Conservation (phyloP, 2,888 invertebrate species). For the Loripinus fragilis region DNA sequence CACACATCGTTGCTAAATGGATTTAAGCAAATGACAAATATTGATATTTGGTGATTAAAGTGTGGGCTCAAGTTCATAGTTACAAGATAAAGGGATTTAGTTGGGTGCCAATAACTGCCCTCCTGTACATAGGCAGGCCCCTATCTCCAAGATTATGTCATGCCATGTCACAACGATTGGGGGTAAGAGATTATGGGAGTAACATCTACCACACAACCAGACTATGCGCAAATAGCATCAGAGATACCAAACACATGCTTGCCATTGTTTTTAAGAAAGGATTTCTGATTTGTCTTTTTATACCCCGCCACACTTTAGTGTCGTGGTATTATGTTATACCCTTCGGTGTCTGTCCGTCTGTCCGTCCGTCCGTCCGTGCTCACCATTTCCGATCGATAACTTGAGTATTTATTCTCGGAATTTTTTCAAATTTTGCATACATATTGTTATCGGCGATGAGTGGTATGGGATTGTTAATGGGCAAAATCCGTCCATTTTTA, state of each 20-base stretch:
- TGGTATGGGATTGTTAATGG: too few species aligned
- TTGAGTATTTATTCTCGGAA: too few species aligned
- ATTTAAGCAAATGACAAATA: constrained; percentile 53
- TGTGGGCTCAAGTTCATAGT: constrained; percentile 32
- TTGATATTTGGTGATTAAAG: constrained; percentile 37
- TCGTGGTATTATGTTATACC: too few species aligned
- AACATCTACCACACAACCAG: constrained; percentile 5
- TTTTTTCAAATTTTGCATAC: too few species aligned
- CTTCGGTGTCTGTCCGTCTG: too few species aligned
- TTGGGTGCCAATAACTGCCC: constrained; percentile 2
- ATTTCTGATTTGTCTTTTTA: too few species aligned
- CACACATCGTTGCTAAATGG: constrained; percentile 51
- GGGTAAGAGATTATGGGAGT: constrained; percentile 20
- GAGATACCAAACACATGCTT: background rate
- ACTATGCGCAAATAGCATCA: constrained; percentile 7
- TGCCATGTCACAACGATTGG: background rate
- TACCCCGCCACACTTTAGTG: too few species aligned
- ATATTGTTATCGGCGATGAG: too few species aligned
- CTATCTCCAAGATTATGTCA: constrained; percentile 4
- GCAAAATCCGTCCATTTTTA: too few species aligned
- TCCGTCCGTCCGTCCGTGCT: too few species aligned
- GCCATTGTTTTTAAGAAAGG: too few species aligned
- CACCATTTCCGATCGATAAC: too few species aligned
- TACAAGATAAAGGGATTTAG: constrained; percentile 38
- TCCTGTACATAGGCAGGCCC: background rate